Percentiles rank a stretch among this genome's conserved stretches.
phyloP scores from a whole-genome alignment of 1,140 invertebrate species.

The Aphis gossypii region DNA sequence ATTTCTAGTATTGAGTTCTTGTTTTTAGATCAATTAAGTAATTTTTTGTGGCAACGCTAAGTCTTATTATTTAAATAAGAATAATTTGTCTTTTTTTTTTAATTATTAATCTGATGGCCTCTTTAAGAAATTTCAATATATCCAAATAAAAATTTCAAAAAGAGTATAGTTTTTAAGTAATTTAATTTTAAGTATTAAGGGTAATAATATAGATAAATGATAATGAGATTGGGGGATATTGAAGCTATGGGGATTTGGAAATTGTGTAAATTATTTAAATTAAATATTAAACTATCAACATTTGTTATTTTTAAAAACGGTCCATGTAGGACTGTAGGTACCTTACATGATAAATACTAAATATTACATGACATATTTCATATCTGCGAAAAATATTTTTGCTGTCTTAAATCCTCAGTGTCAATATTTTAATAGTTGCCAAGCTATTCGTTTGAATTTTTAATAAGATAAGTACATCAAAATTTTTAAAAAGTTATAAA shows the following conservation, averaged over 20 bases:
- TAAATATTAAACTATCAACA: not conserved
- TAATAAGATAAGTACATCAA: not conserved
- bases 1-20: not conserved
- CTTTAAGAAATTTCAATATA: too few species aligned
- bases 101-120: too few species aligned
- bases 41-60: too few species aligned
- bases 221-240: not conserved
- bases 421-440: too few species aligned
- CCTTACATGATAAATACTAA: too few species aligned
- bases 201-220: not conserved
- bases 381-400: not conserved
- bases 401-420: not conserved
- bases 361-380: not conserved
- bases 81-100: too few species aligned
- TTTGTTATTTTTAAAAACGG: not conserved
- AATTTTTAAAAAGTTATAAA: not conserved
- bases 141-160: not conserved
- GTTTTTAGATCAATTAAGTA: too few species aligned
- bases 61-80: too few species aligned
- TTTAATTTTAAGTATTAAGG: not conserved
- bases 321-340: too few species aligned
- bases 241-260: not conserved
- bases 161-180: not conserved
- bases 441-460: not conserved
- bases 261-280: not conserved